These are phyloP conservation scores for Galleria mellonella DNA, from an alignment of 1,140 invertebrate species.

Conservation along the genomic window DNA sequence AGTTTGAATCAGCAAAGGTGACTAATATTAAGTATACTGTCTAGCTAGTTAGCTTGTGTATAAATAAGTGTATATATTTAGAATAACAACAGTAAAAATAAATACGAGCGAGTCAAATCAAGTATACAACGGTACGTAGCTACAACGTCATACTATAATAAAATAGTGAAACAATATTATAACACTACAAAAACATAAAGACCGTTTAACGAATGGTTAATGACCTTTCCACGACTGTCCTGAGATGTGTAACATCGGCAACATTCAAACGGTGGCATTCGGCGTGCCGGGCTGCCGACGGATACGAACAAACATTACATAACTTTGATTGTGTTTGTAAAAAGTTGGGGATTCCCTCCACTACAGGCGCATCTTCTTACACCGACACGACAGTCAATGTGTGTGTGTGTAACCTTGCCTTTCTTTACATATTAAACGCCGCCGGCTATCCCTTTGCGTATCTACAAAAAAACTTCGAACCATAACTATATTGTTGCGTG, in stretches of 20 bases:
- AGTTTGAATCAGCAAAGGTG: no score
- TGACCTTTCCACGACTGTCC: constrained; percentile 65
- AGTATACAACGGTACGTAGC: no score
- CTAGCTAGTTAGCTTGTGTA: no score
- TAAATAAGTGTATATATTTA: no score
- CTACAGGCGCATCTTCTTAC: constrained; percentile 57
- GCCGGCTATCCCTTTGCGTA: constrained; percentile 71
- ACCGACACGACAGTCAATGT: constrained; percentile 31
- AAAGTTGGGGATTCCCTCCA: constrained; percentile 72
- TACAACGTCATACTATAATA: constrained; percentile 17
- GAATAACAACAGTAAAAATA: no score
- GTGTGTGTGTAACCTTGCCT: constrained; percentile 71
- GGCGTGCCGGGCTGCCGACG: constrained; percentile 45
- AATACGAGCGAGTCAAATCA: no score
- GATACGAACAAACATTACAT: constrained; percentile 71
- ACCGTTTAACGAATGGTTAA: constrained; percentile 61
- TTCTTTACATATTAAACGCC: constrained; percentile 73
- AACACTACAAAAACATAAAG: constrained; percentile 47
- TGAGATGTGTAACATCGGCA: constrained; percentile 69
- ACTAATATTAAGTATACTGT: no score
- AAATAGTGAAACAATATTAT: constrained; percentile 45
- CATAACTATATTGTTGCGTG: constrained; percentile 64
- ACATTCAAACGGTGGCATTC: constrained; percentile 61
- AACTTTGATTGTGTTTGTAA: constrained; percentile 74
- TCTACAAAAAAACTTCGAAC: constrained; percentile 58